Percentiles rank a stretch among this genome's conserved stretches.
phyloP scores from a whole-genome alignment of 1,140 invertebrate species.

The Chrysomallon squamiferum region DNA sequence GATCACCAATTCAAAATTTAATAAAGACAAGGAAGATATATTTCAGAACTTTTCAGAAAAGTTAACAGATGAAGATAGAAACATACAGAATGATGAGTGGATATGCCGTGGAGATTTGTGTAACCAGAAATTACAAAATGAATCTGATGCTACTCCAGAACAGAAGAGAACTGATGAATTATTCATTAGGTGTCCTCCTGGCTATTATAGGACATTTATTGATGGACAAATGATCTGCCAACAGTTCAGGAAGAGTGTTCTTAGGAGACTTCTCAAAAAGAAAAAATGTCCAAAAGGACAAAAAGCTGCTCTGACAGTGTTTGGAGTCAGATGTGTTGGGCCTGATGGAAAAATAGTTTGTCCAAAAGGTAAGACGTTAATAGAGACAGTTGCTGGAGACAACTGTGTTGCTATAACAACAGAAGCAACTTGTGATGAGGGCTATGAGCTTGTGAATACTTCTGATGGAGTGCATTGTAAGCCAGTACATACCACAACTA shows the following conservation, averaged over 20 bases:
- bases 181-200: background rate
- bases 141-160: background rate
- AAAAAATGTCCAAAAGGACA: background rate
- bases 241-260: background rate
- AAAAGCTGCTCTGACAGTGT: background rate
- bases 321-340: background rate
- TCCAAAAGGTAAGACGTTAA: background rate
- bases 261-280: background rate
- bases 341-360: background rate
- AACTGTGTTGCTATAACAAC: background rate
- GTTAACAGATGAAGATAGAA: no score
- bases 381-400: background rate
- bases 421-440: background rate
- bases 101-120: conserved; percentile 1
- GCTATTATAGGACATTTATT: background rate
- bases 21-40: no score
- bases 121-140: background rate
- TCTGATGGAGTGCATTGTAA: background rate
- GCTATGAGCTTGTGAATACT: background rate
- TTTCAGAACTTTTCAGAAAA: no score
- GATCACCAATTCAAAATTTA: no score
- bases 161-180: background rate
- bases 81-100: background rate
- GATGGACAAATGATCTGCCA: background rate
- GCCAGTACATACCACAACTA: background rate